Base-by-base conservation (phyloP, 1,140 invertebrate species). In the Trinorchestia longiramus region DNA sequence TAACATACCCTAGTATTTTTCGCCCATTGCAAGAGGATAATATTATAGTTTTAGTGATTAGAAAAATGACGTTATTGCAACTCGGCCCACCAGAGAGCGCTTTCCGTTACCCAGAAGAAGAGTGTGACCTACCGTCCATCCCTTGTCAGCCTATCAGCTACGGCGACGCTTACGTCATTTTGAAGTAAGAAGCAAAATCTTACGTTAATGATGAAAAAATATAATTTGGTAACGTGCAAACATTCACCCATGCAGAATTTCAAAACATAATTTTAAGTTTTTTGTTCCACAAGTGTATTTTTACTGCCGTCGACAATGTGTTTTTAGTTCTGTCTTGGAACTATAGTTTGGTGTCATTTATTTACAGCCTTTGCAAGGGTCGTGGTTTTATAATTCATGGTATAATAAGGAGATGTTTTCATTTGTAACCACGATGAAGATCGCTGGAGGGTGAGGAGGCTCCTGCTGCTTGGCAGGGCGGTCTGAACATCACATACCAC, bases 401-500 rank as follows among this genome's bases (percentile, higher is more conserved):
- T 23, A 77, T 77, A 3, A 36, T 11, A 28, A 77, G 62, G 62
- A 19, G 28, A 77, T 77, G 62, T 19, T 77, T 77, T 77, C 47
- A 53, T 53, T 6, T 53, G 19, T 8, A 19, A 77, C 36, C 62
- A 23, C 62, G 15, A 77, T 36, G 62, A 36, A 96, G 96, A 11
- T 77, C 62, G 15, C 42, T 97, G 43, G 96, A 95, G 41, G 97
- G 97, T 41, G 47, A 96, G 23, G 96, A 97, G n/a, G 97, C 97
- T 1, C 97, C 97, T 6, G 95, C 96, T 43, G 97, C 97, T 15
- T 98, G 97, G 97, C 97, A 97, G 96, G 97, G 97, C 41, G 97
- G 97, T 19, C 96, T 97, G 28, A 97, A 97, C 96, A 97, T 98
- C 3, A 97, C 97, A 0, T 98, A 98, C 96, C 97, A 97, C 88